phyloP scores from a whole-genome alignment of 1,140 invertebrate genomes.

The Micrasema longulum region DNA sequence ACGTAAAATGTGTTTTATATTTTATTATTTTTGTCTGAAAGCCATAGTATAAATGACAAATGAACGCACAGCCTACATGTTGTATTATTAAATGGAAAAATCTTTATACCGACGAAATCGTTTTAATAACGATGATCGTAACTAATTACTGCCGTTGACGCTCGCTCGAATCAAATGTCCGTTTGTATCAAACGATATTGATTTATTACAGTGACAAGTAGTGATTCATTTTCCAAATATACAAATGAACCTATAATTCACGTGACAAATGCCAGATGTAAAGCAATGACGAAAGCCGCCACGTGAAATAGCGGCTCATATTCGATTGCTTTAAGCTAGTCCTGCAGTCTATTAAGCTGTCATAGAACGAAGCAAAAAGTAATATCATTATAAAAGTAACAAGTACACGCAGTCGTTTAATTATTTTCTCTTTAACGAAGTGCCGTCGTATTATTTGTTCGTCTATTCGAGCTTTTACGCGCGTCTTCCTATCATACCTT shows the following conservation, averaged over 20 bases:
- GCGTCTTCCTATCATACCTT: constrained; percentile 31
- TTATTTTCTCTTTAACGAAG: background rate
- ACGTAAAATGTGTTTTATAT: too few species aligned
- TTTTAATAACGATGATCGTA: background rate
- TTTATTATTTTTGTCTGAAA: too few species aligned
- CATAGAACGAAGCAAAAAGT: background rate
- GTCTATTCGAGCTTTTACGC: constrained; percentile 33
- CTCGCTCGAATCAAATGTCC: background rate
- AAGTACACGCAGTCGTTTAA: too few species aligned
- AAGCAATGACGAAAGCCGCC: constrained; percentile 39
- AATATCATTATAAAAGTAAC: background rate
- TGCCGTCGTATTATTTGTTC: constrained; percentile 1
- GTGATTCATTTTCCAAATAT: constrained; percentile 31
- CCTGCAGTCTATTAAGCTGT: background rate
- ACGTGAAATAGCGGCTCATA: constrained; percentile 29
- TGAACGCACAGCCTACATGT: too few species aligned
- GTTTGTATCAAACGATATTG: constrained; percentile 22
- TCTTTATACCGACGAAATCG: too few species aligned
- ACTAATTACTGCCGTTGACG: background rate
- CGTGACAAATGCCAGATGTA: constrained; percentile 38
- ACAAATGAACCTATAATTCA: constrained; percentile 41
- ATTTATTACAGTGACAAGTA: constrained; percentile 21
- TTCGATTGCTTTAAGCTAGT: background rate
- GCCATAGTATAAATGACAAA: too few species aligned
- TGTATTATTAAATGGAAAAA: too few species aligned